Evolutionary conservation across 2,888 invertebrate species (phyloP), one percentile per base, ranked within the genome.

Genomic region (Pseudolycoriella hygida): DNA sequence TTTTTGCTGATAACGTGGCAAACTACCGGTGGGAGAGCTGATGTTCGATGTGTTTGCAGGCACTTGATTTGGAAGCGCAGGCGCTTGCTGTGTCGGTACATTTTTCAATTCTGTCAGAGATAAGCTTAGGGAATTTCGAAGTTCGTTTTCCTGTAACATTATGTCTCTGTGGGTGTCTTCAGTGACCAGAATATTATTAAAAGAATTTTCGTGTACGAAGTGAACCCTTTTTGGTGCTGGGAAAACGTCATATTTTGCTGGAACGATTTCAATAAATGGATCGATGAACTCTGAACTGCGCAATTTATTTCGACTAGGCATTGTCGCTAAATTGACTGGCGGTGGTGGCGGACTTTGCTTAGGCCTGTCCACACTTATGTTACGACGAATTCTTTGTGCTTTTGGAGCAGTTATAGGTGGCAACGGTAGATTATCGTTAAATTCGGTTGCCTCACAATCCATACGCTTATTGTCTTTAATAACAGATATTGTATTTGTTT

Each of bases 321-420:
- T 40, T 3, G 65, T 64, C 30, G 57, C 51, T 45, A 51, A 59
- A 48, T 61, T 63, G 2, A 64, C 53, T 12, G 44, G 46, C 31
- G 65, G 65, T n/a, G 64, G 64, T 11, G 65, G 66, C 3, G 66
- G 66, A 48, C 62, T 58, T 11, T 61, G 63, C 18, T 56, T 57
- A 3, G 66, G 66, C 4, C 66, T 55, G 14, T 39, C 20, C 55
- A 58, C 48, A 31, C 58, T 57, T 0, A 56, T 57, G 17, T 25
- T 25, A 30, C 60, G 31, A 14, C 34, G 34, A 34, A 34, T 14
- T 8, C 15, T 4, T 14, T 34, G 12, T 5, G 12, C 6, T 34
- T 5, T 34, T 5, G 12, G 34, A 10, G 34, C 3, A 3, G n/a
- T 14, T 14, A 34, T 5, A 14, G 34, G 34, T 34, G 15, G 52